Conservation (phyloP, 2,113 vertebrate genomes). For the Sula dactylatra region DNA sequence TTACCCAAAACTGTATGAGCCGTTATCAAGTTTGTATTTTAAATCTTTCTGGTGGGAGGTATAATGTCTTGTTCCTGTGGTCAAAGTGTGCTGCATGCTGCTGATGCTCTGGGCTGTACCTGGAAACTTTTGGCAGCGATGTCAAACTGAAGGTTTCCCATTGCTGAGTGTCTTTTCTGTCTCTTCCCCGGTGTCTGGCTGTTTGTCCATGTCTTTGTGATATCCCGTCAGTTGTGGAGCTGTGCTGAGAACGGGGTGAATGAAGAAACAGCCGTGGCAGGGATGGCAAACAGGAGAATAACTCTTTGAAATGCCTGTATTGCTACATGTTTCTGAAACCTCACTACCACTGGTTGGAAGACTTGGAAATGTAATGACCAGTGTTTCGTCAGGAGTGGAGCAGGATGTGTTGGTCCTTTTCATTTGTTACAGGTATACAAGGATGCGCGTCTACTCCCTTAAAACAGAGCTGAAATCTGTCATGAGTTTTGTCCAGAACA, state of each 20-base stretch:
- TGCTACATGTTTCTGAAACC: not conserved
- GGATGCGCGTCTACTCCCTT: not conserved
- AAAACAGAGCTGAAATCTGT: not conserved
- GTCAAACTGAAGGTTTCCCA: not conserved
- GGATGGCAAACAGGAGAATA: not conserved
- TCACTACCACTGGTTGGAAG: not conserved
- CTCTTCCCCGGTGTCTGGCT: not conserved
- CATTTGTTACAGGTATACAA: not conserved
- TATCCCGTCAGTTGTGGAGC: fast-evolving
- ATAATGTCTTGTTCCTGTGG: not conserved
- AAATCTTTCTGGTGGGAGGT: not conserved
- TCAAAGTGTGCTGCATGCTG: no score
- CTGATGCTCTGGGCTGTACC: not conserved
- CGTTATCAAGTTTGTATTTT: not conserved
- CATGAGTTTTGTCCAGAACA: not conserved
- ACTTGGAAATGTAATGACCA: not conserved
- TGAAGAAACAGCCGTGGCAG: not conserved
- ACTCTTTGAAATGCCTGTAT: not conserved
- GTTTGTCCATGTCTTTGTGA: not conserved
- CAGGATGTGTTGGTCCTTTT: not conserved
- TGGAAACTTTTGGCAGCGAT: not conserved
- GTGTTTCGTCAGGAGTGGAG: not conserved
- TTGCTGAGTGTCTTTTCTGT: not conserved
- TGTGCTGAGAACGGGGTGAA: not conserved
- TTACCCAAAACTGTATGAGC: not conserved